Evolutionary conservation across 2,888 invertebrate species (phyloP).

Genomic region (Zaprionus obscuricornis): DNA sequence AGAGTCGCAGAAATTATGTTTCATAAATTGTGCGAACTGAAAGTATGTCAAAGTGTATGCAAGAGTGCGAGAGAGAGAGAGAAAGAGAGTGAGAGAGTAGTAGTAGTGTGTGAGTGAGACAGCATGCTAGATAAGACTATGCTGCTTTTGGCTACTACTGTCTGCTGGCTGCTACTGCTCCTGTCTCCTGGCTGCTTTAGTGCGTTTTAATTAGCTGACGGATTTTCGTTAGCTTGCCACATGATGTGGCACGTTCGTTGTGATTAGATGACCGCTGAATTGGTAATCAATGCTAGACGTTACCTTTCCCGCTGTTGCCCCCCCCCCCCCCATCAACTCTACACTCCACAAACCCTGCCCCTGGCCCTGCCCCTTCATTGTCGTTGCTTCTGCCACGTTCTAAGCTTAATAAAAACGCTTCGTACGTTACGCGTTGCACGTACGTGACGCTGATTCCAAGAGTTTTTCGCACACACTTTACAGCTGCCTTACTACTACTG

Average conservation of each 20-base stretch:
- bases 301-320: slow-evolving; percentile 46
- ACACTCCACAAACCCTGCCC: not conserved
- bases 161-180: too few species aligned
- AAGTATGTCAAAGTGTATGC: slow-evolving; percentile 33
- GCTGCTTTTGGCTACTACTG: too few species aligned
- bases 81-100: not conserved
- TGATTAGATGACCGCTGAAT: slow-evolving; percentile 80
- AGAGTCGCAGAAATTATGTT: slow-evolving; percentile 68
- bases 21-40: slow-evolving; percentile 63
- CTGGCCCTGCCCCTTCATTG: not conserved
- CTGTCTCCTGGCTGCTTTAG: slow-evolving; percentile 49
- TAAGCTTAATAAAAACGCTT: slow-evolving; percentile 82
- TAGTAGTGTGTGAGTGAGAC: too few species aligned
- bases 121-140: too few species aligned
- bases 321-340: not conserved
- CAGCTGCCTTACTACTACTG: slow-evolving; percentile 20
- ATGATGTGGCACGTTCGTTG: slow-evolving; percentile 56
- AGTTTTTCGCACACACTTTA: slow-evolving; percentile 71
- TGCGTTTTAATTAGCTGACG: slow-evolving; percentile 74
- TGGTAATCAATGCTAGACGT: slow-evolving; percentile 81
- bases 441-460: slow-evolving; percentile 77
- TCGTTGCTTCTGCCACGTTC: not conserved
- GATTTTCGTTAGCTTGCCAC: slow-evolving; percentile 31
- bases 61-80: not conserved
- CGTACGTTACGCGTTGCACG: slow-evolving; percentile 42